phyloP scores from a whole-genome alignment of 2,113 vertebrate species.

The Petromus typicus region DNA sequence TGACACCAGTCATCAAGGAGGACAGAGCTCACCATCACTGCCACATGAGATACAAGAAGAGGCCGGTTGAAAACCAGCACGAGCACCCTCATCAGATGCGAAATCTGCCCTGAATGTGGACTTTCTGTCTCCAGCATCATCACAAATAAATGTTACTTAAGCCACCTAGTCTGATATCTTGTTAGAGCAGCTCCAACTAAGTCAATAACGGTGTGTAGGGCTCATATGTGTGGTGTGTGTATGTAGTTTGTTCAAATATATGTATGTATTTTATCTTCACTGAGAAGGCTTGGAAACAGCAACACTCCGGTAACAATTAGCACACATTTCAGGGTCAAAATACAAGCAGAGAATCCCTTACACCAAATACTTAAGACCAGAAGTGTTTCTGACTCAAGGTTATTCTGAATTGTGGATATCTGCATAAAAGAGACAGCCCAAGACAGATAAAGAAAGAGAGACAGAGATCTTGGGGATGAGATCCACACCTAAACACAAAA shows the following conservation, averaged over 20 bases:
- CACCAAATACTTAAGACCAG: neutral
- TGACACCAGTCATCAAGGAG: neutral
- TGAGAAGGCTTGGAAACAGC: neutral
- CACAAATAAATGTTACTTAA: neutral
- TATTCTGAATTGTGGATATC: neutral
- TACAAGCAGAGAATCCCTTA: neutral
- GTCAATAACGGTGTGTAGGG: neutral
- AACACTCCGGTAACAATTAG: neutral
- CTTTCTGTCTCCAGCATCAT: neutral
- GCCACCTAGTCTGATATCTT: neutral
- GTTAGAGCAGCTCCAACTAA: neutral
- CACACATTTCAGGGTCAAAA: neutral
- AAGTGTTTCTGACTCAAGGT: neutral
- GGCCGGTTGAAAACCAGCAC: neutral
- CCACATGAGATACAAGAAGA: neutral
- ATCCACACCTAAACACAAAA: neutral
- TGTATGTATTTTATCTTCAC: no score
- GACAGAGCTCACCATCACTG: neutral
- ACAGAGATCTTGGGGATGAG: neutral
- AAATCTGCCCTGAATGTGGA: neutral
- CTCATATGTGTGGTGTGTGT: no score
- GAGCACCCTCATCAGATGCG: neutral
- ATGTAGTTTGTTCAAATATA: neutral
- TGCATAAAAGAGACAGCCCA: neutral
- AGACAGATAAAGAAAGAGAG: neutral